A percentile compares a stretch with the other conserved stretches of the same genome.
Evolutionary conservation across 2,797 vertebrate species (phyloP).

Genomic region (Limosa lapponica): DNA sequence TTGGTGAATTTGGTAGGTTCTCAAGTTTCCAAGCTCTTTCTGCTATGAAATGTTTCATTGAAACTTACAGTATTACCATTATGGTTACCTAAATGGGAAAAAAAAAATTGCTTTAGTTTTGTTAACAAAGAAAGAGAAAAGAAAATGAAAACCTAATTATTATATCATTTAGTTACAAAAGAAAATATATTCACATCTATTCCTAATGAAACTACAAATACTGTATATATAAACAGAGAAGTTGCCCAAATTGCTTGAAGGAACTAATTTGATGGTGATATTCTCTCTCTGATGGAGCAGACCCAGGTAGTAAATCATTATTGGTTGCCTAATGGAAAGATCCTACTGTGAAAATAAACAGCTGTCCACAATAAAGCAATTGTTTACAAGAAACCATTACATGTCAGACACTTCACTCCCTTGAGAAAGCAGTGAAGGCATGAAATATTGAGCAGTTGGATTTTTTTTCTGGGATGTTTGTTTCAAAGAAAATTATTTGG

Average conservation of each 20-base stretch:
- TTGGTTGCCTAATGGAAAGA: conserved; percentile 21
- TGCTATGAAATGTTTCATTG: background rate
- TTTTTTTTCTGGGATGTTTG: background rate
- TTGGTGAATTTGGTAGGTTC: background rate
- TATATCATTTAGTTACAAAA: background rate
- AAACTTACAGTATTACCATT: background rate
- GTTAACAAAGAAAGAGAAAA: background rate
- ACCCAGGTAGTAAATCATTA: conserved; percentile 44
- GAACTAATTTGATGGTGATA: conserved; percentile 7
- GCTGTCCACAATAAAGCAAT: conserved; percentile 35
- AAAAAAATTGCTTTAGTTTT: background rate
- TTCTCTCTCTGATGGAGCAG: conserved; percentile 7
- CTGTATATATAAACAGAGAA: background rate
- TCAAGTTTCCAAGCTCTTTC: background rate
- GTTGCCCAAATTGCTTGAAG: background rate
- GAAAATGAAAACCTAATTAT: background rate
- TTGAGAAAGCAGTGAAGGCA: background rate
- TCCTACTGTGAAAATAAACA: conserved; percentile 64
- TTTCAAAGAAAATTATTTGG: background rate
- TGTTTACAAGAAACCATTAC: conserved; percentile 47
- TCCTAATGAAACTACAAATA: background rate
- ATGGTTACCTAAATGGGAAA: background rate
- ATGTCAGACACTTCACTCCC: background rate
- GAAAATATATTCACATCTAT: background rate
- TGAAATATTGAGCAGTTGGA: background rate